phyloP scores from a whole-genome alignment of 2,888 invertebrate genomes.

The Cecidostiba fungosa region DNA sequence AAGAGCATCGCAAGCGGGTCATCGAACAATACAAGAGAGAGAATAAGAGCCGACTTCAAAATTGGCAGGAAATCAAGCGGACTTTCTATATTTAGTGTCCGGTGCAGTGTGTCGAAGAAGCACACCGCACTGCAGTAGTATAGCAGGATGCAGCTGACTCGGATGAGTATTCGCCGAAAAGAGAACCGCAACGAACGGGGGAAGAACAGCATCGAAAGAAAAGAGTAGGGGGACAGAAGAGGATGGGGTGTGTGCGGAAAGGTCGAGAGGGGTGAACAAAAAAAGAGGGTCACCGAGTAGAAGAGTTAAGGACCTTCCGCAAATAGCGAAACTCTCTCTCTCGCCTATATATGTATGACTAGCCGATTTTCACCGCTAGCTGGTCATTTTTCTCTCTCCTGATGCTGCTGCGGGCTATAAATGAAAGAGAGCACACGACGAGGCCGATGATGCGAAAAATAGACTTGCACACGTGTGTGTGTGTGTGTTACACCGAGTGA shows the following conservation, averaged over 20 bases:
- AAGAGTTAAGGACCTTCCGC: slow-evolving; percentile 45
- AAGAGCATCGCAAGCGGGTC: background rate
- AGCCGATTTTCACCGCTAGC: background rate
- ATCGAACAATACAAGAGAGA: background rate
- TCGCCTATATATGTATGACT: background rate
- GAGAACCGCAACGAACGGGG: background rate
- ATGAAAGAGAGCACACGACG: background rate
- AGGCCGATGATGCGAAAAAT: background rate
- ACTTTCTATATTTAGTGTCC: background rate
- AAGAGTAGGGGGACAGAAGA: background rate
- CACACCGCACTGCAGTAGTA: slow-evolving; percentile 65
- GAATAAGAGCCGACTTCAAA: slow-evolving; percentile 14
- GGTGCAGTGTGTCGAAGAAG: slow-evolving; percentile 31
- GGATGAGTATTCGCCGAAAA: slow-evolving; percentile 33
- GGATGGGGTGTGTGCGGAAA: slow-evolving; percentile 11
- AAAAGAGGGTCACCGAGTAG: slow-evolving; percentile 56
- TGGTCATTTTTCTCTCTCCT: background rate
- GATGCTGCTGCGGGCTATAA: background rate
- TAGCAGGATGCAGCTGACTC: slow-evolving; percentile 64
- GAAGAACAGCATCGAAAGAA: slow-evolving; percentile 10
- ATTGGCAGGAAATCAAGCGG: slow-evolving; percentile 68
- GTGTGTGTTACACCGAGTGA: background rate
- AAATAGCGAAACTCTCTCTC: slow-evolving; percentile 31
- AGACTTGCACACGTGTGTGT: background rate
- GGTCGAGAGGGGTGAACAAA: slow-evolving; percentile 50